Evolutionary conservation across 2,797 vertebrate species (phyloP).

Genomic region (Phoeniculus purpureus): DNA sequence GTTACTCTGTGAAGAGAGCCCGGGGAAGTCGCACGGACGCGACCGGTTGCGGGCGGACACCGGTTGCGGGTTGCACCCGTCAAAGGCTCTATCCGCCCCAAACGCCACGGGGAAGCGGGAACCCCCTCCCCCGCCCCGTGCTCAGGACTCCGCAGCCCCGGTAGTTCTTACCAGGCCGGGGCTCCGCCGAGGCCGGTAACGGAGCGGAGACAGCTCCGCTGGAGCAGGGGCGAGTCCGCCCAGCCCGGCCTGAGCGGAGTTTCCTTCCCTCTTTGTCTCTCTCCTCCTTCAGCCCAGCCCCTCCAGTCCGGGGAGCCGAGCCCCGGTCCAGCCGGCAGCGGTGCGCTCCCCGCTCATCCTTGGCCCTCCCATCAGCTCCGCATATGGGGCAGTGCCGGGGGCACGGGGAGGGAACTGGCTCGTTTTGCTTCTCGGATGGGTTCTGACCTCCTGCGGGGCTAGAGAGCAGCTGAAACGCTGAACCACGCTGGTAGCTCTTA

Average conservation of each 20-base stretch:
- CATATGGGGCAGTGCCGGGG: not conserved
- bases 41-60: not conserved
- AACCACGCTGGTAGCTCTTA: not conserved
- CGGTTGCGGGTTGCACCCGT: not conserved
- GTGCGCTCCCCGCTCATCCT: no score
- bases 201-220: not conserved
- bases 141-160: not conserved
- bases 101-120: not conserved
- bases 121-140: no score
- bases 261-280: not conserved
- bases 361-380: not conserved
- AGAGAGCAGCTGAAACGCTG: not conserved
- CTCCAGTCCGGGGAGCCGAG: not conserved
- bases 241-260: not conserved
- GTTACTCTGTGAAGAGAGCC: fast-evolving
- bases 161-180: not conserved
- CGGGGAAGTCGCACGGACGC: fast-evolving
- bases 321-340: not conserved
- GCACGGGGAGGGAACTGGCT: constrained; percentile 31
- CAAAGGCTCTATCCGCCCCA: not conserved
- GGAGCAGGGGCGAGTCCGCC: not conserved
- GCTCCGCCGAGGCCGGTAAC: not conserved
- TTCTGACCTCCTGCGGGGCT: constrained; percentile 33
- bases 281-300: constrained; percentile 22
- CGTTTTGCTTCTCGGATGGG: constrained; percentile 26